Conservation (phyloP, 30 jellyfish, hydroid and myxozoan genomes). For the Aurelia sp. region DNA sequence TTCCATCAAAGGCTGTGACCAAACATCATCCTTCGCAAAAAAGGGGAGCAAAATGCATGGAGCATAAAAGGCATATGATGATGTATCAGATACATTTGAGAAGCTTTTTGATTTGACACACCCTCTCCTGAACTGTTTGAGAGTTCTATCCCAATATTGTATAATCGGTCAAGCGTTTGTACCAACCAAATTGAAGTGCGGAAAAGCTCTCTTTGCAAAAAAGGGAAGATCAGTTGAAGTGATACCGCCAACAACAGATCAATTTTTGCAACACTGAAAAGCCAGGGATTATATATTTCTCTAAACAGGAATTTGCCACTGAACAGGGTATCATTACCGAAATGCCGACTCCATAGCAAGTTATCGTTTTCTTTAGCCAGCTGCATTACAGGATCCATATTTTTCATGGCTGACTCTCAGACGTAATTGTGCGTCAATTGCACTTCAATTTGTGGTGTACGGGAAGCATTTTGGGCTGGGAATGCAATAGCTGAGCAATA, state of each 20-base stretch:
- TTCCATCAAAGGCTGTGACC: conserved; percentile 39
- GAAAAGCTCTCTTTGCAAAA: conserved; percentile 2
- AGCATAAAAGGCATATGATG: conserved; percentile 7
- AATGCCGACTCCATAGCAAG: too few species aligned
- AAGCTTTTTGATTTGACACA: not conserved
- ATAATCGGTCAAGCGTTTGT: not conserved
- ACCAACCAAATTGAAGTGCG: not conserved
- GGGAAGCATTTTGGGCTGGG: not conserved
- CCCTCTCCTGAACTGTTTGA: not conserved
- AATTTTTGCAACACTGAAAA: not conserved
- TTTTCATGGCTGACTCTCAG: not conserved
- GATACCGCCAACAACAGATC: not conserved
- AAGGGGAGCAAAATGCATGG: conserved; percentile 36
- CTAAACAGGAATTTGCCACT: too few species aligned
- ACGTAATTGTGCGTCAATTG: conserved; percentile 13
- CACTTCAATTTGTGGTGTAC: not conserved
- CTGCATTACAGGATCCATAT: conserved; percentile 11
- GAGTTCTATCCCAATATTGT: not conserved
- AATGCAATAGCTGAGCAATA: not conserved
- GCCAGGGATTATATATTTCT: too few species aligned
- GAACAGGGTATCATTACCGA: too few species aligned
- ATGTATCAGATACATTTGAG: conserved; percentile 1
- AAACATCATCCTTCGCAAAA: conserved; percentile 8
- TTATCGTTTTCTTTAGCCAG: not conserved
- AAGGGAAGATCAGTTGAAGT: conserved; percentile 9